Evolutionary conservation across 2,797 vertebrate species (phyloP).

Genomic region (Megalops cyprinoides): DNA sequence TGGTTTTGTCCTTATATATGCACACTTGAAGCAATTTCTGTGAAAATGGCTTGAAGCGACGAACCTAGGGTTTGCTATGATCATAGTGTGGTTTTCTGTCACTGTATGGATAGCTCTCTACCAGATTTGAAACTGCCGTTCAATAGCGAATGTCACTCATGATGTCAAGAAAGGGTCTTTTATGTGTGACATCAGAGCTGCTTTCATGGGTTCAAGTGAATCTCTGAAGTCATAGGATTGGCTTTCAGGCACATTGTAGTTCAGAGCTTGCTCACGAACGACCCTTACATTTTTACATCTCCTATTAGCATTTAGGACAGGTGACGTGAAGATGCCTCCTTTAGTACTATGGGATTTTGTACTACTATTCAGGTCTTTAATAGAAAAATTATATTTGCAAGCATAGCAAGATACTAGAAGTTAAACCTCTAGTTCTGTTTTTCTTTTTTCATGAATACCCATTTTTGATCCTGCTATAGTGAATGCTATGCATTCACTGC

Average conservation of each 20-base stretch:
- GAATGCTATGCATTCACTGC: too few species aligned
- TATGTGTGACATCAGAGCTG: too few species aligned
- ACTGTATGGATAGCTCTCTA: background rate
- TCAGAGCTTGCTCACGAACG: background rate
- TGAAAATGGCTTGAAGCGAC: background rate
- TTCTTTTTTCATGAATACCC: too few species aligned
- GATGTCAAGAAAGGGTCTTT: background rate
- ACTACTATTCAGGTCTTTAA: too few species aligned
- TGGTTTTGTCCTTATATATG: background rate
- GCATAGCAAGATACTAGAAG: too few species aligned
- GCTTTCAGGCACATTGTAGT: background rate
- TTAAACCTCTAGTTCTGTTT: too few species aligned
- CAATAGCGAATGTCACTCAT: background rate
- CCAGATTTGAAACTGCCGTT: background rate
- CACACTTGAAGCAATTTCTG: background rate
- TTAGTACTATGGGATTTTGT: too few species aligned
- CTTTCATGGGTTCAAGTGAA: background rate
- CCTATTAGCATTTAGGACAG: too few species aligned
- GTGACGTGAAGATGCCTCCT: too few species aligned
- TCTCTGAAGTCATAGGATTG: background rate
- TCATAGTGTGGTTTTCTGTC: background rate
- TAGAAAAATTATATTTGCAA: too few species aligned
- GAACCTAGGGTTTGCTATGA: background rate
- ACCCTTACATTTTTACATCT: too few species aligned
- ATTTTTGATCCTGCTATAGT: too few species aligned